Base-by-base conservation (phyloP, 2,888 invertebrate species). In the Pantelozetes paolii region DNA sequence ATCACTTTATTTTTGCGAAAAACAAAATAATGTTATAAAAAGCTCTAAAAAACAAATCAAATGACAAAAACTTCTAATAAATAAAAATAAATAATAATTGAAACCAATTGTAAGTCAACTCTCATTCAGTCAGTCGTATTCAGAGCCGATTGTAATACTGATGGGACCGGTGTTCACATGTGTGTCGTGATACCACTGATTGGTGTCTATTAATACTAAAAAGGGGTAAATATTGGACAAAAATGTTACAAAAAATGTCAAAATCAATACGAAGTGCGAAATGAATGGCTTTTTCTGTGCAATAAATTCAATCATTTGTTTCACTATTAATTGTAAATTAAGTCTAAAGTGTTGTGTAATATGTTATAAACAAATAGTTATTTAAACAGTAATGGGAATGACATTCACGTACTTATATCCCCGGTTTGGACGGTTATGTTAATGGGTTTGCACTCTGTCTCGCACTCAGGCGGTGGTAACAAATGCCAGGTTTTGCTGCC, bases 141-240 rank as follows among this genome's bases (percentile, higher is more conserved):
- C 94, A 0, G 94, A 94, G 79, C 94, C 93, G 75, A 94, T 88
- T 18, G 93, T 92, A 59, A 94, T 85, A 78, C 93, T 92, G 79
- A 94, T 89, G 80, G 90, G 88, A 8, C 90, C 89, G 77, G 45
- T 88, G 64, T 89, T 87, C 74, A 94, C 90, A 78, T 86, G 88
- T 48, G 94, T 94, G 71, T 90, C 88, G 82, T 94, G 94, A 82
- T 94, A 94, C 94, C 94, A 95, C 76, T 91, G 86, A 79, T 94
- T 88, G 0, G 94, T 94, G 81, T 95, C 94, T 72, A 94, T 84
- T 75, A 94, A 85, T 75, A 94, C 90, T 89, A 83, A 77, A 20
- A 20, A 8, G 23, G 54, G 23, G 50, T 8, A 54, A 54, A 23
- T 1, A 18, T 8, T 40, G 2, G 70, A 9, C n/a, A 32, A 72